Base-by-base conservation (phyloP, 1,140 invertebrate genomes). In the Trichonephila inaurata region DNA sequence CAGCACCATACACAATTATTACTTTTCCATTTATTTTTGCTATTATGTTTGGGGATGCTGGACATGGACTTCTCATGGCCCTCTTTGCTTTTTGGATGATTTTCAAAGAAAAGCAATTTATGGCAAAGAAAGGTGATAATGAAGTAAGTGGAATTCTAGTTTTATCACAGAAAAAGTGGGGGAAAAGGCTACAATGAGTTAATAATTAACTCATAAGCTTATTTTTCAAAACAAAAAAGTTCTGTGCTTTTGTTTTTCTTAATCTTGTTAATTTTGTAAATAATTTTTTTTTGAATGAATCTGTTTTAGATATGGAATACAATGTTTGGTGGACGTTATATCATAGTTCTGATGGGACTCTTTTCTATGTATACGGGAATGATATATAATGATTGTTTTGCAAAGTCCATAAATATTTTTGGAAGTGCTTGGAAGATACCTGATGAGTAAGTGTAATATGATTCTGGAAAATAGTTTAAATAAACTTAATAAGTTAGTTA, bases 21-120 rank as follows among this genome's bases (percentile, higher is more conserved):
- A 99, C 98, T 0, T 99, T 99, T 96, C 99, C 99, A 44, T 99
- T 99, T 96, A 96, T 99, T 72, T 99, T 99, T 96, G 98, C 98
- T 91, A 97, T 99, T 95, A 99, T 99, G 99, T 99, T 99, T 96
- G 99, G 99, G 82, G 99, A 99, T 96, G 96, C 97, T 95, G 99
- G 99, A 3, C 99, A 99, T 95, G 99, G 98, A 33, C 86, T 97
- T 8, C 96, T 97, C 62, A 97, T 97, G 97, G 95, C 96, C 64
- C 94, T 97, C 4, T 96, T 97, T 95, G 97, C 96, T 51, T 95
- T 97, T 0, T 97, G 96, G 95, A 96, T 97, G 95, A 96, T 97
- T n/a, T 66, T 97, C 6, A 96, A 96, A 93, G 96, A 96, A 94
- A 95, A 95, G 64, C 93, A 94, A 44, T 93, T 96, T n/a, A 83